Conservation (phyloP, 2,113 vertebrate genomes). For the Piprites chloris region DNA sequence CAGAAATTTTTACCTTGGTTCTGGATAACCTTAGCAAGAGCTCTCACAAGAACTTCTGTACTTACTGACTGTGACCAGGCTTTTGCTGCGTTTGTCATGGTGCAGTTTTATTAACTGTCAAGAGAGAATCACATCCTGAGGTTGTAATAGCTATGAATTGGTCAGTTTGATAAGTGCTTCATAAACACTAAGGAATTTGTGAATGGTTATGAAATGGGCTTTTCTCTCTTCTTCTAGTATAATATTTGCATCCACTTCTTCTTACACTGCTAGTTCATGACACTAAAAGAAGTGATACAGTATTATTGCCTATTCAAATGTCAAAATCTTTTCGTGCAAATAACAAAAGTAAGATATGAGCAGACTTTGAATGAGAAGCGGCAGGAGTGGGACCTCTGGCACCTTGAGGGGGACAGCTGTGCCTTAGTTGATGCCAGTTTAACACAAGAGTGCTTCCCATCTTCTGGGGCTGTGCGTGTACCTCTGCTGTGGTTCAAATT, state of each 20-base stretch:
- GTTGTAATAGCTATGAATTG: background rate
- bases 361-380: background rate
- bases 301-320: background rate
- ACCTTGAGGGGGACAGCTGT: background rate
- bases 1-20: background rate
- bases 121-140: background rate
- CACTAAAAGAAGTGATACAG: background rate
- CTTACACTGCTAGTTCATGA: background rate
- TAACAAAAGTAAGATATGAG: background rate
- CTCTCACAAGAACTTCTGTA: background rate
- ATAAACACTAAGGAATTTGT: background rate
- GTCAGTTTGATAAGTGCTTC: background rate
- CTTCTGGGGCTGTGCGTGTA: background rate
- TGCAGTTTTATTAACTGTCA: background rate
- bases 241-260: background rate
- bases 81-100: background rate
- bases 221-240: background rate
- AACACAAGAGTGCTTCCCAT: background rate
- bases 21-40: fast-evolving
- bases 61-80: background rate
- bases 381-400: background rate
- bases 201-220: background rate
- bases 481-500: background rate
- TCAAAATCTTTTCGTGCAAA: background rate
- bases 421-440: background rate